A percentile compares a stretch with the other conserved stretches of the same genome.
Evolutionary conservation across 2,888 invertebrate genomes (phyloP).

Genomic region (Stramonita haemastoma): DNA sequence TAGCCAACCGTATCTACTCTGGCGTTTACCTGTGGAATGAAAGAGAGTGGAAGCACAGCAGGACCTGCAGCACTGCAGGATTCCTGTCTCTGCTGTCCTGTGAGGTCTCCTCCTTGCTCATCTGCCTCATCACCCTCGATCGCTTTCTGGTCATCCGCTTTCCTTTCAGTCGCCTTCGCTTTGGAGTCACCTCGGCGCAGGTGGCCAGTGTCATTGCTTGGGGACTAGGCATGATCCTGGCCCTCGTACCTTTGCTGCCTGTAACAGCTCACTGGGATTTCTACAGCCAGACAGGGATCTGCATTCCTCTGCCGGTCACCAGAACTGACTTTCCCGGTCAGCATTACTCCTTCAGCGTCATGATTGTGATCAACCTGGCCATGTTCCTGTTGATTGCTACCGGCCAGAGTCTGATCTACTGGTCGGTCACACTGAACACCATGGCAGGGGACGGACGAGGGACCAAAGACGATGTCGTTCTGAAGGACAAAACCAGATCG

Average conservation of each 20-base stretch:
- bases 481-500: not conserved
- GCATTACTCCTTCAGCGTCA: slow-evolving; percentile 64
- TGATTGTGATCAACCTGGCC: slow-evolving; percentile 71
- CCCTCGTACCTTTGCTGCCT: slow-evolving; percentile 67
- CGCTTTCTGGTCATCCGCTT: slow-evolving; percentile 82
- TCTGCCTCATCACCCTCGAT: slow-evolving; percentile 83
- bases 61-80: slow-evolving; percentile 57
- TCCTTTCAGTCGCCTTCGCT: slow-evolving; percentile 77
- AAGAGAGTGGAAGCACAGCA: slow-evolving; percentile 55
- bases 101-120: slow-evolving; percentile 82
- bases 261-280: slow-evolving; percentile 60
- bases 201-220: slow-evolving; percentile 59
- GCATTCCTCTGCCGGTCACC: slow-evolving; percentile 74
- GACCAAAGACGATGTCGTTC: not conserved
- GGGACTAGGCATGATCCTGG: slow-evolving; percentile 62
- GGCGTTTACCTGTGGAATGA: slow-evolving; percentile 59
- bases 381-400: slow-evolving; percentile 69
- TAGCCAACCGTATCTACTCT: slow-evolving; percentile 55
- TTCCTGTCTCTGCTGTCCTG: slow-evolving; percentile 77
- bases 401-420: slow-evolving; percentile 58
- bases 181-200: slow-evolving; percentile 60
- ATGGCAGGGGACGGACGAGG: not conserved
- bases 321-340: slow-evolving; percentile 71
- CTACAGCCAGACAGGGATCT: slow-evolving; percentile 67
- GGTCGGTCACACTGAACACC: not conserved